These are phyloP conservation scores for Monoplex corrugatus DNA, from an alignment of 2,888 invertebrate genomes.

Conservation along the genomic window DNA sequence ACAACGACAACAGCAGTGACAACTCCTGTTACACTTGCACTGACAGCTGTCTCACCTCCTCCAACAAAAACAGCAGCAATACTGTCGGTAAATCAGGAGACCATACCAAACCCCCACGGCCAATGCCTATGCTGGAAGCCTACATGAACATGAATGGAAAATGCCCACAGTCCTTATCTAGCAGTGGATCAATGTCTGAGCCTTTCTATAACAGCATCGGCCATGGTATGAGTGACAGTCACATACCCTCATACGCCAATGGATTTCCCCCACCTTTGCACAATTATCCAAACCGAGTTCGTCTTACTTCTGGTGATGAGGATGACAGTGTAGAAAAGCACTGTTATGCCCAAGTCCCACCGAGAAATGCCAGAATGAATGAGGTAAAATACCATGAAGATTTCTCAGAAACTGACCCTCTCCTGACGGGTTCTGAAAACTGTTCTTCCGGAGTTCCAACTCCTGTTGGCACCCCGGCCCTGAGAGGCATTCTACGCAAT, in stretches of 20 bases:
- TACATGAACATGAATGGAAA: slow-evolving; percentile 35
- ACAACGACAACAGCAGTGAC: slow-evolving; percentile 48
- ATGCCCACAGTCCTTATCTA: not conserved
- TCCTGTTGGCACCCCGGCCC: not conserved
- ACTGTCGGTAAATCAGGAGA: not conserved
- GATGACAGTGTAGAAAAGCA: not conserved
- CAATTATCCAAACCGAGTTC: slow-evolving; percentile 35
- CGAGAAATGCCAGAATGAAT: not conserved
- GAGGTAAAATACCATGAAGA: not conserved
- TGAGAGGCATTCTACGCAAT: slow-evolving; percentile 35
- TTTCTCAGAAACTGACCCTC: slow-evolving; percentile 44
- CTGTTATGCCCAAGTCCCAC: not conserved
- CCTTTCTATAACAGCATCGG: slow-evolving; percentile 43
- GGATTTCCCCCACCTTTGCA: not conserved
- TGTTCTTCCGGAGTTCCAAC: slow-evolving; percentile 13
- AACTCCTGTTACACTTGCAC: slow-evolving; percentile 43
- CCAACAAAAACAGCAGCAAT: slow-evolving; percentile 27
- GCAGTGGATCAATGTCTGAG: slow-evolving; percentile 16
- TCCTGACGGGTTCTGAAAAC: slow-evolving; percentile 25
- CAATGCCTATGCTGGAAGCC: slow-evolving; percentile 19
- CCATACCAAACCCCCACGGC: not conserved
- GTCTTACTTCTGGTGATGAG: not conserved
- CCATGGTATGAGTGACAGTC: not conserved
- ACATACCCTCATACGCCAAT: not conserved
- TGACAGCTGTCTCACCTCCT: slow-evolving; percentile 43